Evolutionary conservation across 2,113 vertebrate species (phyloP).

Genomic region (Tretioscincus oriximinensis): DNA sequence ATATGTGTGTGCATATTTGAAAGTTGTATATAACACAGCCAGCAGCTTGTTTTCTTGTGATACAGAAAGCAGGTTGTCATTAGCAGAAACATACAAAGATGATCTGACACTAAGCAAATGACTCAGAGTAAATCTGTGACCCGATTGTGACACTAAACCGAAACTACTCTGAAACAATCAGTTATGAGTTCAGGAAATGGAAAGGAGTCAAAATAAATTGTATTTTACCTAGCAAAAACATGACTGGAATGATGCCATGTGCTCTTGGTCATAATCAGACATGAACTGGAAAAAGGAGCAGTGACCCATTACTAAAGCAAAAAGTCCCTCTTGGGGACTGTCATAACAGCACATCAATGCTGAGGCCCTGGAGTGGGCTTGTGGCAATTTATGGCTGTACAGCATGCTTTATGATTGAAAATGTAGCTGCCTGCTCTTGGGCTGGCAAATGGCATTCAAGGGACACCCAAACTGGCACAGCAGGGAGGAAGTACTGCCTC

Average conservation of each 20-base stretch:
- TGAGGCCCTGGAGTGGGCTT: too few relatives aligned
- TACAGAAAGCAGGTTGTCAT: not conserved
- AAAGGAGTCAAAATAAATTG: not conserved
- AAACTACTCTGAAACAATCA: conserved; percentile 10
- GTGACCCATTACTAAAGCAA: too few relatives aligned
- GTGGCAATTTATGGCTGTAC: too few relatives aligned
- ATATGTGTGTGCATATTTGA: not conserved
- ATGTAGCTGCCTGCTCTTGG: too few relatives aligned
- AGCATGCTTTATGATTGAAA: too few relatives aligned
- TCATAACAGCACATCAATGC: too few relatives aligned
- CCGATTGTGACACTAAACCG: not conserved
- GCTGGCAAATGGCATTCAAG: too few relatives aligned
- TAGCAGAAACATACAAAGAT: conserved; percentile 10
- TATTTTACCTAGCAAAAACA: not conserved
- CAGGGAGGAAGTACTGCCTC: too few relatives aligned
- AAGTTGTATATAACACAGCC: conserved; percentile 3
- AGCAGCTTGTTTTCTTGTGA: conserved; percentile 7
- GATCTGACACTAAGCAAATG: conserved; percentile 3
- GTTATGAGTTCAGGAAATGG: not conserved
- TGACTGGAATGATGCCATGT: not conserved
- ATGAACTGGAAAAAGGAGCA: too few relatives aligned
- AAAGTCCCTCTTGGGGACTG: too few relatives aligned
- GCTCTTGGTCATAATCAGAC: too few relatives aligned
- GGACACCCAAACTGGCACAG: too few relatives aligned
- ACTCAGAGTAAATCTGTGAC: conserved; percentile 19